phyloP scores from a whole-genome alignment of 1,140 invertebrate species.

The Zaprionus nigranus region DNA sequence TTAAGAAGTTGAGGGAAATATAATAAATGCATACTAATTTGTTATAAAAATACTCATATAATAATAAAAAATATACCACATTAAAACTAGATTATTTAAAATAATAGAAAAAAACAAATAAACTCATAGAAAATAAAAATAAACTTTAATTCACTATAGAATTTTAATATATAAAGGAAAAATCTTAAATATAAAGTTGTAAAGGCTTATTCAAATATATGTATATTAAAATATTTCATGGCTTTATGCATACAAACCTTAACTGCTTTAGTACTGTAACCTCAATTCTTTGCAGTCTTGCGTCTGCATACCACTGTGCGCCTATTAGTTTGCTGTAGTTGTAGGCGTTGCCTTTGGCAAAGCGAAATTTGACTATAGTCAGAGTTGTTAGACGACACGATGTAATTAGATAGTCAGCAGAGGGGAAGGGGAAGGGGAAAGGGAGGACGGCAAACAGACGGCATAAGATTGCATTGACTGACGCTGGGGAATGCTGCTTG shows the following conservation, averaged over 20 bases:
- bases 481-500: slow-evolving; percentile 59
- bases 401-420: slow-evolving; percentile 71
- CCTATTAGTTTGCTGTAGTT: slow-evolving; percentile 18
- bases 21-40: background rate
- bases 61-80: background rate
- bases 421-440: background rate
- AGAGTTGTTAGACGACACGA: slow-evolving; percentile 60
- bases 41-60: background rate
- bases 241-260: background rate
- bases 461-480: slow-evolving; percentile 31
- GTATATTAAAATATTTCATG: background rate
- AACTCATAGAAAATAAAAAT: no score
- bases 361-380: slow-evolving; percentile 37
- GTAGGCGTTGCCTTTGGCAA: slow-evolving; percentile 55
- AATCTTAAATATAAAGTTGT: no score
- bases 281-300: background rate
- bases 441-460: background rate
- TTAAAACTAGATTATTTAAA: background rate
- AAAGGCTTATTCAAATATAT: background rate
- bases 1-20: background rate
- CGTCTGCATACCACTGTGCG: slow-evolving; percentile 21
- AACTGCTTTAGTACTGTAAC: background rate
- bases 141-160: background rate
- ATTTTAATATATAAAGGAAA: background rate
- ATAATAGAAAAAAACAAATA: no score